Conservation (phyloP, 2,888 invertebrate species). For the Spialia ferax region DNA sequence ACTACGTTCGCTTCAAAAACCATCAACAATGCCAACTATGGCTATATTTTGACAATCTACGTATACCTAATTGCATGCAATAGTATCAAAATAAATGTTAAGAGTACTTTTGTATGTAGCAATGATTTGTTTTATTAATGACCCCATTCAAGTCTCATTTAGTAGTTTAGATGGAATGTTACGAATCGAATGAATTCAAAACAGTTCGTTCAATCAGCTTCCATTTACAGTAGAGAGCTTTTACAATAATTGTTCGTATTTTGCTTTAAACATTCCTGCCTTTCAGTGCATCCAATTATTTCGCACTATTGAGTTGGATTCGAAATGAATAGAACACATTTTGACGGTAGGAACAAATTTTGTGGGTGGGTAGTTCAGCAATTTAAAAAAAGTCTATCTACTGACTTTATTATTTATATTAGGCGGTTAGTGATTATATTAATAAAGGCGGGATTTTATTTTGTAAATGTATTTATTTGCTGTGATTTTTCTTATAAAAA, state of each 20-base stretch:
- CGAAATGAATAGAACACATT: neutral
- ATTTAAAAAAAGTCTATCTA: too few relatives aligned
- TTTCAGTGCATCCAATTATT: slow-evolving; percentile 22
- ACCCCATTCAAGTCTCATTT: neutral
- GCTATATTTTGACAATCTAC: too few relatives aligned
- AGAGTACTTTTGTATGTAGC: too few relatives aligned
- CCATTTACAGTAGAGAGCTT: slow-evolving; percentile 28
- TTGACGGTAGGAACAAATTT: neutral
- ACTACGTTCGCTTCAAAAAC: too few relatives aligned
- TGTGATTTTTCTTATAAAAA: too few relatives aligned
- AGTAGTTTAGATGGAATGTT: neutral
- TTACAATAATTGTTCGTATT: slow-evolving; percentile 24
- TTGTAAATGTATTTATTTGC: too few relatives aligned
- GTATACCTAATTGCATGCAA: too few relatives aligned
- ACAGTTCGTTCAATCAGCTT: slow-evolving; percentile 17
- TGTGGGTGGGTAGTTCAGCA: neutral
- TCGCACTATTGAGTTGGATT: neutral
- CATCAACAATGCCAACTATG: too few relatives aligned
- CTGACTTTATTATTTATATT: too few relatives aligned
- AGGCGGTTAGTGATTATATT: too few relatives aligned
- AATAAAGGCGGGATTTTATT: too few relatives aligned
- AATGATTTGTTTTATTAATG: neutral
- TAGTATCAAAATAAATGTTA: too few relatives aligned
- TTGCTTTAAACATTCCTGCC: slow-evolving; percentile 3
- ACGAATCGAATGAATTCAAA: slow-evolving; percentile 8